Evolutionary conservation across 2,797 vertebrate species (phyloP).

Genomic region (Octomys mimax): DNA sequence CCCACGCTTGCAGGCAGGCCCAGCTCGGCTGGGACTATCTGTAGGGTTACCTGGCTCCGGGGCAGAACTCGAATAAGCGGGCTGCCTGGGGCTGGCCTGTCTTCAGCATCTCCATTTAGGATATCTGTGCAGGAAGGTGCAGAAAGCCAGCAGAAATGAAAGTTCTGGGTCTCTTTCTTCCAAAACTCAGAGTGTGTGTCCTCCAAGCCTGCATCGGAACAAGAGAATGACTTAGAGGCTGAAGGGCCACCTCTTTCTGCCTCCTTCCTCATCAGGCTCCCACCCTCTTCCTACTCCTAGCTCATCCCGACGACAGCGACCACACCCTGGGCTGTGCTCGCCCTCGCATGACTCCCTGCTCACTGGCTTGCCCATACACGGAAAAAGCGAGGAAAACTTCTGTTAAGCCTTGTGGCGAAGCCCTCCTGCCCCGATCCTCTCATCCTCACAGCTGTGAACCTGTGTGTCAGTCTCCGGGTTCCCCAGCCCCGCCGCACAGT

Average conservation of each 20-base stretch:
- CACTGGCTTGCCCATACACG: background rate
- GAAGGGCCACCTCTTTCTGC: background rate
- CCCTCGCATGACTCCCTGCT: background rate
- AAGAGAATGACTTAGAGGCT: background rate
- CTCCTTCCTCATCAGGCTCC: background rate
- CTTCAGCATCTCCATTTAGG: background rate
- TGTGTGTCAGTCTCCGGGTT: accelerated
- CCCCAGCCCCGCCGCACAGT: accelerated
- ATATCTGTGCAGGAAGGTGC: accelerated
- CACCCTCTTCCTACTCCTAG: background rate
- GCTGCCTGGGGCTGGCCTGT: background rate
- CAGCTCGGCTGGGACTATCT: background rate
- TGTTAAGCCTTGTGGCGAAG: background rate
- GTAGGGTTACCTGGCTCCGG: background rate
- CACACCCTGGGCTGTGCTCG: accelerated
- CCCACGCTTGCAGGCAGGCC: background rate
- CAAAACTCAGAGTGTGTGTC: background rate
- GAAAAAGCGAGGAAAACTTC: too few species aligned
- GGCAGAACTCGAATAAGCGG: background rate
- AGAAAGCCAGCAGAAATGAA: accelerated
- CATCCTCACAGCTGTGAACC: background rate
- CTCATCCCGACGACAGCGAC: too few species aligned
- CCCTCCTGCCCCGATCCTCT: background rate
- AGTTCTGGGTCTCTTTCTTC: background rate
- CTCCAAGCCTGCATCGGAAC: background rate